Conservation (phyloP, 2,888 invertebrate species). For the Tachina grossa region DNA sequence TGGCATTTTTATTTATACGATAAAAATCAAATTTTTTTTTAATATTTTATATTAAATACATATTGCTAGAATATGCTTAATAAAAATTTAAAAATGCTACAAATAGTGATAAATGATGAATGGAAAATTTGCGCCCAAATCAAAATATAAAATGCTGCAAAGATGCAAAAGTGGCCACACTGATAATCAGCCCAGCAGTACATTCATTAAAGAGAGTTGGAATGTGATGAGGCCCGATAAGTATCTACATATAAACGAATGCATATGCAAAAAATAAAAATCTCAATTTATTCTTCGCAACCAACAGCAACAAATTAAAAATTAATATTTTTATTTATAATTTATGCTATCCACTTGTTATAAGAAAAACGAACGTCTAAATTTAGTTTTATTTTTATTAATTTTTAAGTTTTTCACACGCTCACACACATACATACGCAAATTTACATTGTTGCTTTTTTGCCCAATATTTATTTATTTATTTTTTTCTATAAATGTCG, state of each 20-base stretch:
- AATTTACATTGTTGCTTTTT: constrained; percentile 13
- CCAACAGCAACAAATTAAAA: constrained; percentile 15
- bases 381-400: constrained; percentile 14
- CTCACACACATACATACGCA: constrained; percentile 1
- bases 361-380: constrained; percentile 26
- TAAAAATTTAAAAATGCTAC: no score
- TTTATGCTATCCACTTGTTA: constrained; percentile 26
- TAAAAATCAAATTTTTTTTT: no score
- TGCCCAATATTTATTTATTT: constrained; percentile 14
- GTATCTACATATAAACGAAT: neutral
- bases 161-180: no score
- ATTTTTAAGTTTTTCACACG: constrained; percentile 22
- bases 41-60: no score
- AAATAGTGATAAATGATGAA: no score
- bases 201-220: constrained; percentile 28
- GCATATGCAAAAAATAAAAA: neutral
- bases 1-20: no score
- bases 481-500: constrained; percentile 17
- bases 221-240: constrained; percentile 1
- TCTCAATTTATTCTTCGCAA: neutral
- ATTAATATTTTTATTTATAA: neutral
- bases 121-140: no score
- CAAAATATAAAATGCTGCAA: no score
- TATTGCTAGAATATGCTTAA: no score
- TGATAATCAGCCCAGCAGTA: neutral